Percentiles rank a stretch among this genome's conserved stretches.
phyloP scores from a whole-genome alignment of 2,113 vertebrate genomes.

The Rhea americana region DNA sequence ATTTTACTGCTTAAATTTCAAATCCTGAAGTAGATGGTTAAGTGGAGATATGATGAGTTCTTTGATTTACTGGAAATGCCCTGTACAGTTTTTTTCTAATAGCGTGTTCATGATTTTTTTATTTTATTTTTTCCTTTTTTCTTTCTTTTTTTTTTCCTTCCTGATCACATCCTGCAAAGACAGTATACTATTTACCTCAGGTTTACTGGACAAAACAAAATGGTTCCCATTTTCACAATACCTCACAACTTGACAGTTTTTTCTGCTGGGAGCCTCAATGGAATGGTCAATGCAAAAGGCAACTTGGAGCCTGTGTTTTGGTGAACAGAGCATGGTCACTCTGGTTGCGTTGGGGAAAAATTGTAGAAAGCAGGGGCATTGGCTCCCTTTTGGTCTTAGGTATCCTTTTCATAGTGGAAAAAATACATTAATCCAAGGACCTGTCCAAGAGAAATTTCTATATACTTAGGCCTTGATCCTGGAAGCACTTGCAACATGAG shows the following conservation, averaged over 20 bases:
- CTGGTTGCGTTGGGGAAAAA: slow-evolving; percentile 1
- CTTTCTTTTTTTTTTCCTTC: slow-evolving; percentile 35
- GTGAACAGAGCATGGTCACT: neutral
- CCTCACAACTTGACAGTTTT: slow-evolving; percentile 84
- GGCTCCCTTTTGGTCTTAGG: slow-evolving; percentile 79
- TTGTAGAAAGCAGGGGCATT: slow-evolving; percentile 56
- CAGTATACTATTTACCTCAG: slow-evolving; percentile 91
- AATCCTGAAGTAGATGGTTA: slow-evolving; percentile 93
- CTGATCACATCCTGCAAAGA: slow-evolving; percentile 88
- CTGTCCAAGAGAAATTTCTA: neutral
- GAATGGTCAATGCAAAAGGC: neutral
- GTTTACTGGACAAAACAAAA: slow-evolving; percentile 90
- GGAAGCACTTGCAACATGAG: neutral
- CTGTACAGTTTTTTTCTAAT: slow-evolving; percentile 85
- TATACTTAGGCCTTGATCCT: neutral
- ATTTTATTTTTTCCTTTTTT: slow-evolving; percentile 56
- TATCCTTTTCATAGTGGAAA: slow-evolving; percentile 76
- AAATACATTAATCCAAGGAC: slow-evolving; percentile 49
- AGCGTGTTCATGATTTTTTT: slow-evolving; percentile 78
- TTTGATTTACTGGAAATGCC: slow-evolving; percentile 96
- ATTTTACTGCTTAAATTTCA: slow-evolving; percentile 99
- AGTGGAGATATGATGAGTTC: slow-evolving; percentile 86
- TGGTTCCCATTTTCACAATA: slow-evolving; percentile 84
- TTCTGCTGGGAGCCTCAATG: slow-evolving; percentile 71
- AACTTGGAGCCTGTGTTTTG: neutral